phyloP scores from a whole-genome alignment of 2,888 invertebrate genomes.

The Eupithecia exiguata region DNA sequence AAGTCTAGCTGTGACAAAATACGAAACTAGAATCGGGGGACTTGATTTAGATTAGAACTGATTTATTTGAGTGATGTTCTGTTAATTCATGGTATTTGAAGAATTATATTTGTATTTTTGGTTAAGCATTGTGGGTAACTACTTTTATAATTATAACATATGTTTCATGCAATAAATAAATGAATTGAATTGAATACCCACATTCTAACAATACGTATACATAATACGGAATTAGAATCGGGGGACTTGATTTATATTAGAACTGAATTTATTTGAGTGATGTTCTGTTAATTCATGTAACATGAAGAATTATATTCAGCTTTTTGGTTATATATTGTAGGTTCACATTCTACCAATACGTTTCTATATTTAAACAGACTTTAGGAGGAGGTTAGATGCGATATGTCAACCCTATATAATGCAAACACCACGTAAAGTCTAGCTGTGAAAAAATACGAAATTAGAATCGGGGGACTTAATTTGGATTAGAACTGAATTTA shows the following conservation, averaged over 20 bases:
- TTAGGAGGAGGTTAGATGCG: too few relatives aligned
- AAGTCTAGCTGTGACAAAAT: conserved; percentile 58
- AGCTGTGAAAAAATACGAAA: conserved; percentile 56
- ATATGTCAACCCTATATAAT: conserved; percentile 75
- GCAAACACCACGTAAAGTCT: conserved; percentile 73
- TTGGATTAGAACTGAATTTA: conserved; percentile 41
- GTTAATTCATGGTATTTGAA: background rate
- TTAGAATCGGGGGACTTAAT: conserved; percentile 61
- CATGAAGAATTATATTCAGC: too few relatives aligned
- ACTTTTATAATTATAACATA: too few relatives aligned
- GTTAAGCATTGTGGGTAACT: too few relatives aligned
- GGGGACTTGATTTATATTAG: conserved; percentile 55
- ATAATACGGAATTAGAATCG: conserved; percentile 58
- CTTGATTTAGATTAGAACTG: conserved; percentile 50
- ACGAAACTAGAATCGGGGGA: conserved; percentile 62
- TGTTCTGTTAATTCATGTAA: conserved; percentile 2
- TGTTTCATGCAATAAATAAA: too few relatives aligned
- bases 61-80: conserved; percentile 31
- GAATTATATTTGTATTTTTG: too few relatives aligned
- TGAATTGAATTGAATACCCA: too few relatives aligned
- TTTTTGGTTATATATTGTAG: too few relatives aligned
- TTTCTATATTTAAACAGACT: too few relatives aligned
- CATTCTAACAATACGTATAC: too few relatives aligned
- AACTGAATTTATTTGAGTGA: conserved; percentile 32
- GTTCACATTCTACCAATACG: too few relatives aligned